These are phyloP conservation scores for Aeoliscus strigatus DNA, from an alignment of 2,797 vertebrate species.

Conservation along the genomic window DNA sequence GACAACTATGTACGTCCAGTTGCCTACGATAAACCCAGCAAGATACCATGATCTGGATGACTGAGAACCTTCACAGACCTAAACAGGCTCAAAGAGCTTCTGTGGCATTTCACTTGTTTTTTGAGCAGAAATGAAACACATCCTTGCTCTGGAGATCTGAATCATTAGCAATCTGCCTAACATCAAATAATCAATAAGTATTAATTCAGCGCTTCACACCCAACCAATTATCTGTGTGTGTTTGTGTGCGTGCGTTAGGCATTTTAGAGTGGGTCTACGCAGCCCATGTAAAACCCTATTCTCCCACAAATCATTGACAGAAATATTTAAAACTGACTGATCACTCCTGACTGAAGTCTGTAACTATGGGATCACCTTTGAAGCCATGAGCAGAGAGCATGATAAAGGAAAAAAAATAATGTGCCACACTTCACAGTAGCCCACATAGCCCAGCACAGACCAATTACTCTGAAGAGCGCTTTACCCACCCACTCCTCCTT, in stretches of 20 bases:
- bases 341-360: neutral
- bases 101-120: constrained; percentile 30
- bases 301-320: neutral
- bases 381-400: neutral
- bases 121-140: constrained; percentile 23
- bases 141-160: no score
- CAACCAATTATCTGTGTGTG: constrained; percentile 3
- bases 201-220: no score
- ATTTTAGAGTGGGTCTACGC: no score
- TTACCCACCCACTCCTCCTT: constrained; percentile 44
- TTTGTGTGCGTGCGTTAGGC: neutral
- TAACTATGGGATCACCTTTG: constrained; percentile 1
- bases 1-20: no score
- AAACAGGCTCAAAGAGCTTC: constrained; percentile 11
- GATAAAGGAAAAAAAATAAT: constrained; percentile 9
- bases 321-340: neutral
- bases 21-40: constrained; percentile 1
- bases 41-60: no score
- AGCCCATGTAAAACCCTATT: no score
- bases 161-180: constrained; percentile 17
- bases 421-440: constrained; percentile 28
- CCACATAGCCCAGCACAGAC: constrained; percentile 38
- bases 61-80: no score
- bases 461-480: constrained; percentile 51
- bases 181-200: constrained; percentile 52